A percentile compares a stretch with the other conserved stretches of the same genome.
phyloP scores from a whole-genome alignment of 2,888 invertebrate species.

The Leptarthrus brevirostris region DNA sequence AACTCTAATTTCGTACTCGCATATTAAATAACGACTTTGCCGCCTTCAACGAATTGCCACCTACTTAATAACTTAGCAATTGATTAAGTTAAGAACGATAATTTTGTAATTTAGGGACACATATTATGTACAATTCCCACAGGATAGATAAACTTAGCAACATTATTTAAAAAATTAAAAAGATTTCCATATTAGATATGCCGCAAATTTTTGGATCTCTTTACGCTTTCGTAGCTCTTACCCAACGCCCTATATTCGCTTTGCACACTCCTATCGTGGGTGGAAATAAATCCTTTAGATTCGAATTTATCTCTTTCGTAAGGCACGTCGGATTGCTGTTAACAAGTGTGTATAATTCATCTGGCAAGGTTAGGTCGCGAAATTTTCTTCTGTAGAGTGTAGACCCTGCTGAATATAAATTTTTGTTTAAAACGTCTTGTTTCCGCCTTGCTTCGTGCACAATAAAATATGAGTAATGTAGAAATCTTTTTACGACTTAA shows the following conservation, averaged over 20 bases:
- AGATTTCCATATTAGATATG: no score
- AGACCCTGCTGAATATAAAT: constrained; percentile 8
- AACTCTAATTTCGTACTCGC: no score
- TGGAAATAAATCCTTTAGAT: constrained; percentile 10
- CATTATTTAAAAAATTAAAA: no score
- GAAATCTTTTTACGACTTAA: constrained; percentile 17
- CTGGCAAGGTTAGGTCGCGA: not conserved
- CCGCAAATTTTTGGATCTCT: no score
- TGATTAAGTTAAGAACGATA: no score
- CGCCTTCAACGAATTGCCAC: no score
- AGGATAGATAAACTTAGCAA: no score
- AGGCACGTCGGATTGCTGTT: not conserved
- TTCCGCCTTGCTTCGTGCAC: not conserved
- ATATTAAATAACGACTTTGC: no score
- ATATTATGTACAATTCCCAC: no score
- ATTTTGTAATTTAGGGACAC: no score
- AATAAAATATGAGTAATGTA: constrained; percentile 23
- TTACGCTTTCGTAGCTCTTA: not conserved
- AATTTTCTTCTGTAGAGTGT: not conserved
- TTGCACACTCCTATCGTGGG: not conserved
- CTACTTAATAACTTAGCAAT: no score
- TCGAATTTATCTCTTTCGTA: not conserved
- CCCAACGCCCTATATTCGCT: not conserved
- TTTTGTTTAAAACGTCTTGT: constrained; percentile 20
- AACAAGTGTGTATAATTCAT: not conserved